Evolutionary conservation across 2,797 vertebrate species (phyloP), one percentile per base, ranked within the genome.

Genomic region (Sebastolobus alascanus): DNA sequence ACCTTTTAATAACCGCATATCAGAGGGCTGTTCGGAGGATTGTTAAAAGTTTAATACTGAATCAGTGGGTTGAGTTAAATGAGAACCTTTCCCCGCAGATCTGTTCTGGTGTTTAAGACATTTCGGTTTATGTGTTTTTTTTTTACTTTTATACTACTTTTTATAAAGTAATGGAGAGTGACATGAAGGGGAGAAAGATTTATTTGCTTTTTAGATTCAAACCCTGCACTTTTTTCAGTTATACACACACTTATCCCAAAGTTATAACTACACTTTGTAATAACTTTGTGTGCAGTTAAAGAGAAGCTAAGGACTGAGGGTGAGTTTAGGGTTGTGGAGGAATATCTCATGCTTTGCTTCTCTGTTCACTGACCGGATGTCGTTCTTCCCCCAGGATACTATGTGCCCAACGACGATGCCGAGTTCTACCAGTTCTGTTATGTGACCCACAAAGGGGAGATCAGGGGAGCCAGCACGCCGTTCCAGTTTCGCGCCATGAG

Each of bases 341-440:
- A 77, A 40, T 46, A n/a, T 46, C 1, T 20, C 52, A 56, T 22
- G 2, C 6, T 76, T 76, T 29, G 4, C 16, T 60, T 16, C 29
- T 58, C n/a, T 40, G 31, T 55, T 54, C 6, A 58, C 31, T 77
- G 20, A 75, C n/a, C 75, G 52, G 16, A 3, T 69, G 14, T 50
- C 25, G 0, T 77, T 52, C 11, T 69, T 63, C 0, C 50, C 52
- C 4, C 90, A 99, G 98, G 98, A 29, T 99, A 99, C 88, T 99
- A 99, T 50, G 97, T 99, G 73, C 98, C 99, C 89, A 99, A 98
- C 69, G 98, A 99, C 40, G 98, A 99, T 20, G 97, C 97, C 2
- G 99, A 99, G 90, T 99, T 99, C 96, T 99, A 99, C 93, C 99
- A 99, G 94, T 99, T 99, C 93, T 99, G 99, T 89, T 99, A 99